Evolutionary conservation across 2,888 invertebrate genomes (phyloP).

Genomic region (Hydrotaea cyrtoneurina): DNA sequence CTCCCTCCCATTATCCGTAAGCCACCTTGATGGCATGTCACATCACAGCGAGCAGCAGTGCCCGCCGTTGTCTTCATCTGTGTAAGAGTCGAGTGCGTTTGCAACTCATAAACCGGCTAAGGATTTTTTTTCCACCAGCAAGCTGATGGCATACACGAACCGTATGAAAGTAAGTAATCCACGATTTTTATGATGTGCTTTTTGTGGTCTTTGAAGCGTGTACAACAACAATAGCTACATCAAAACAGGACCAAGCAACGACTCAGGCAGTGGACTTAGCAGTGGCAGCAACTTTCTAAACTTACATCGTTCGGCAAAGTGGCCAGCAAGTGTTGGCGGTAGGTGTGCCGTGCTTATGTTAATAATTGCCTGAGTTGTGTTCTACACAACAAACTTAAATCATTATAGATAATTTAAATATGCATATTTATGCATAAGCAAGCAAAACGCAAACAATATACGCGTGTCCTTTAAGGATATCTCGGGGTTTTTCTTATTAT

Average conservation of each 20-base stretch:
- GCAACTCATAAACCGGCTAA: background rate
- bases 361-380: constrained; percentile 55
- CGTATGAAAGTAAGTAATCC: constrained; percentile 8
- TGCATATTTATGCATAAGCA: constrained; percentile 22
- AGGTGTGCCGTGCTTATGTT: constrained; percentile 40
- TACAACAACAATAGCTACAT: too few species aligned
- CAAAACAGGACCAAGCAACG: too few species aligned
- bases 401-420: constrained; percentile 21
- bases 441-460: background rate
- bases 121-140: background rate
- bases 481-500: background rate
- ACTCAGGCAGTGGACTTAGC: background rate
- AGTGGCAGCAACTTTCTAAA: constrained; percentile 46
- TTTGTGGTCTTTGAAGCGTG: background rate
- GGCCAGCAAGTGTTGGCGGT: constrained; percentile 42
- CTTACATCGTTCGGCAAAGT: constrained; percentile 31
- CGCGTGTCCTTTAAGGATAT: background rate
- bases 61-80: background rate
- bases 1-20: constrained; percentile 27
- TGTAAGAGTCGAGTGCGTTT: background rate
- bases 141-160: background rate
- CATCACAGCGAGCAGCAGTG: background rate
- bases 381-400: constrained; percentile 54
- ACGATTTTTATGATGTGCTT: constrained; percentile 9
- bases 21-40: constrained; percentile 56